Percentiles rank a stretch among this genome's conserved stretches.
These are phyloP conservation scores for Crypturellus undulatus DNA, from an alignment of 2,113 vertebrate species.

Conservation along the genomic window DNA sequence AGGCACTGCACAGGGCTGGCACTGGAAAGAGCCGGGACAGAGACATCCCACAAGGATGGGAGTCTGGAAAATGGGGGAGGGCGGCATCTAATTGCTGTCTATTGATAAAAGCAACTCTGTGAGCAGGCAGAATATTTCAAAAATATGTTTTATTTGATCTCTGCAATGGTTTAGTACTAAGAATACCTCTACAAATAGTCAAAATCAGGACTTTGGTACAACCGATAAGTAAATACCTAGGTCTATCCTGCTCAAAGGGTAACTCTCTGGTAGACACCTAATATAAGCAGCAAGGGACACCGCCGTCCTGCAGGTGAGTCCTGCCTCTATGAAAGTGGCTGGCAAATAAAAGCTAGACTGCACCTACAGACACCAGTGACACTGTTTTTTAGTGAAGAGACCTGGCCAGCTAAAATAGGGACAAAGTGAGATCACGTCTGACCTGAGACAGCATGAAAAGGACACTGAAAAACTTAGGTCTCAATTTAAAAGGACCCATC, in stretches of 20 bases:
- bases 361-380: not conserved
- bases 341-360: accelerated
- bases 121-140: not conserved
- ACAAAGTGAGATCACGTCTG: not conserved
- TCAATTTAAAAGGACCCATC: not conserved
- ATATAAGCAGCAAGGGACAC: not conserved
- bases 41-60: not conserved
- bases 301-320: not conserved
- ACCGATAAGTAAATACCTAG: not conserved
- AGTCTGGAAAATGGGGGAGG: not conserved
- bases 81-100: not conserved
- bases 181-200: not conserved
- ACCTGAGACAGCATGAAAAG: not conserved
- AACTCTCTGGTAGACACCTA: not conserved
- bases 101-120: not conserved
- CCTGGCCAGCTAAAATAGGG: not conserved
- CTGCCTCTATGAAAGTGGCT: not conserved
- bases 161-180: not conserved
- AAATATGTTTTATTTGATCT: not conserved
- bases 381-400: not conserved
- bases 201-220: not conserved
- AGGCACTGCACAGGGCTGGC: accelerated
- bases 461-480: not conserved
- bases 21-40: not conserved
- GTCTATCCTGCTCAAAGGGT: not conserved